Conservation (phyloP, 1,140 invertebrate genomes). For the Pissodes strobi region DNA sequence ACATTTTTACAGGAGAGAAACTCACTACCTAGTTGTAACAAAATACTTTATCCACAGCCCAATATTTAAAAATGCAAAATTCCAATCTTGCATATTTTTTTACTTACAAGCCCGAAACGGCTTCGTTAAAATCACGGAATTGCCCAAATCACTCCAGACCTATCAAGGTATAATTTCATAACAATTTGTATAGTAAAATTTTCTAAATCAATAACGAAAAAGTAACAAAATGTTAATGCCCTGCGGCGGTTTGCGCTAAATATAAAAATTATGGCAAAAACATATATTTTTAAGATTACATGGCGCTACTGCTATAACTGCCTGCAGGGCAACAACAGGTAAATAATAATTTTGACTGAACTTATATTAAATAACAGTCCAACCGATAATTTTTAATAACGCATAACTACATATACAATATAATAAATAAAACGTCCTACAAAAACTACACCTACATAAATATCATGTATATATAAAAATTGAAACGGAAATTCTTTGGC, state of each 20-base stretch:
- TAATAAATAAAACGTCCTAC: constrained; percentile 30
- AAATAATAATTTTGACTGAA: not conserved
- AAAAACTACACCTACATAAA: constrained; percentile 36
- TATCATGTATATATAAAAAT: constrained; percentile 56
- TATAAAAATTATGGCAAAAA: no score
- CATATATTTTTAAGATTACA: no score
- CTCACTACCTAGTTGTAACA: constrained; percentile 36
- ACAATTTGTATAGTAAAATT: constrained; percentile 25
- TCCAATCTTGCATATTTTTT: constrained; percentile 21
- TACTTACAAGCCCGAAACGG: constrained; percentile 6
- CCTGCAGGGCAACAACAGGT: not conserved
- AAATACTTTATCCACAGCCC: constrained; percentile 48
- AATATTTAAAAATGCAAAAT: constrained; percentile 43
- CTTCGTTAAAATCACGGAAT: constrained; percentile 40
- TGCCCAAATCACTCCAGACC: constrained; percentile 47
- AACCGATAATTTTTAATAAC: constrained; percentile 21
- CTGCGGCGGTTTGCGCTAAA: no score
- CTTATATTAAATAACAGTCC: constrained; percentile 20
- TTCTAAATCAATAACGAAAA: constrained; percentile 23
- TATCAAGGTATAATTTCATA: constrained; percentile 27
- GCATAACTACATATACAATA: constrained; percentile 32
- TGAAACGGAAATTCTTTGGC: constrained; percentile 67
- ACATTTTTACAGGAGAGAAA: constrained; percentile 42
- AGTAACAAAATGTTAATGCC: constrained; percentile 1
- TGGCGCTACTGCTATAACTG: no score